A percentile compares a stretch with the other conserved stretches of the same genome.
phyloP scores from a whole-genome alignment of 2,113 vertebrate species.

The Hippocampus mohnikei region DNA sequence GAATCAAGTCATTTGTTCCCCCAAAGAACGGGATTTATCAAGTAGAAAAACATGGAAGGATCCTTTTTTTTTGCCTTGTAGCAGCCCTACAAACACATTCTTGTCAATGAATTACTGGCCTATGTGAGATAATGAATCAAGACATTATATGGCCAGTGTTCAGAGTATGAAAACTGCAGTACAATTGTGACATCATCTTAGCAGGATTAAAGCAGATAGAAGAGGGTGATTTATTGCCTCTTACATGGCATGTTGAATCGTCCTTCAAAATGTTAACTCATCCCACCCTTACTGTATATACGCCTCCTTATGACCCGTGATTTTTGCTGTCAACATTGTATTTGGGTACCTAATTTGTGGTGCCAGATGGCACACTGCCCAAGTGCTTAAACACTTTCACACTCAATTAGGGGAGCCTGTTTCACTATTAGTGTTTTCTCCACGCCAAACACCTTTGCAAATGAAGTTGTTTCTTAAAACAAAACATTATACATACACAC shows the following conservation, averaged over 20 bases:
- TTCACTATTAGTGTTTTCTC: conserved; percentile 33
- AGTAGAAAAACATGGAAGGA: conserved; percentile 53
- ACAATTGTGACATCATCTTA: not conserved
- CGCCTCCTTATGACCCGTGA: conserved; percentile 1
- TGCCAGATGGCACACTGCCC: conserved; percentile 46
- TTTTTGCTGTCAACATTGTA: conserved; percentile 15
- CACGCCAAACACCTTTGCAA: conserved; percentile 29
- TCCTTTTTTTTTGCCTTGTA: conserved; percentile 42
- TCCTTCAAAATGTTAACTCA: not conserved
- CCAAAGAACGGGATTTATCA: conserved; percentile 55
- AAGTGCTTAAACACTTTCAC: conserved; percentile 45
- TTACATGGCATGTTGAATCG: not conserved
- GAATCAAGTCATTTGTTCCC: conserved; percentile 62
- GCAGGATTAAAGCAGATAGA: not conserved
- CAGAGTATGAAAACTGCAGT: not conserved
- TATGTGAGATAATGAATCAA: conserved; percentile 26
- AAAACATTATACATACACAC: not conserved
- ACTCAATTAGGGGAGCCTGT: conserved; percentile 31
- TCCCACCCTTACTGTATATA: not conserved
- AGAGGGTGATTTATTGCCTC: not conserved
- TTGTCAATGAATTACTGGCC: conserved; percentile 43
- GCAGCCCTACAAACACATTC: conserved; percentile 57
- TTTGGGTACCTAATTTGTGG: conserved; percentile 17
- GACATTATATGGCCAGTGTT: conserved; percentile 8
- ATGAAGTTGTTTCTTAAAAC: not conserved